Evolutionary conservation across 2,113 vertebrate species (phyloP).

Genomic region (Neoarius graeffei): DNA sequence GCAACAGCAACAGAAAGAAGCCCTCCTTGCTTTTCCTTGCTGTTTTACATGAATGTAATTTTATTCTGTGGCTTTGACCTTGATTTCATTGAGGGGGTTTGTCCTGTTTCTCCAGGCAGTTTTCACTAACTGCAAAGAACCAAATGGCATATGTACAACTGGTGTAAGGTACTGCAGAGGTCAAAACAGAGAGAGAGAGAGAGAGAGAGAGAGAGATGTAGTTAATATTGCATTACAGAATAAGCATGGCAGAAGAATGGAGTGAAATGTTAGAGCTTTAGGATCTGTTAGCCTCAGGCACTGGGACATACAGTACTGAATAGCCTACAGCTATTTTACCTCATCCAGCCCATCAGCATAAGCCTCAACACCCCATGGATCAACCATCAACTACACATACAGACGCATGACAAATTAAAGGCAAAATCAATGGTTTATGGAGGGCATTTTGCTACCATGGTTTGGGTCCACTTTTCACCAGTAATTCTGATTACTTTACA

Average conservation of each 20-base stretch:
- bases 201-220: constrained; percentile 28
- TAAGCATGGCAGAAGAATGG: constrained; percentile 31
- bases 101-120: constrained; percentile 10
- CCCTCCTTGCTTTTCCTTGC: background rate
- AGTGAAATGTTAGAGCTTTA: constrained; percentile 23
- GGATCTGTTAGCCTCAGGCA: constrained; percentile 30
- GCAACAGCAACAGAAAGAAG: background rate
- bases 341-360: background rate
- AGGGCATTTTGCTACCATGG: background rate
- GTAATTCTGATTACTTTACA: background rate
- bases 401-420: background rate
- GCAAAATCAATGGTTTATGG: background rate
- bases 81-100: constrained; percentile 31
- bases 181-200: constrained; percentile 17
- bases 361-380: background rate
- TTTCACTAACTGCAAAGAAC: constrained; percentile 6
- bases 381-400: background rate
- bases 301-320: constrained; percentile 18
- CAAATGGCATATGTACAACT: background rate
- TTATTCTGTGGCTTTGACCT: constrained; percentile 24
- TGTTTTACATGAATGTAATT: constrained; percentile 12
- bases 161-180: constrained; percentile 19
- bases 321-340: constrained; percentile 31
- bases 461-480: background rate
- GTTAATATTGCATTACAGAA: constrained; percentile 51